Evolutionary conservation across 2,797 vertebrate genomes (phyloP).

Genomic region (Pogoniulus pusillus): DNA sequence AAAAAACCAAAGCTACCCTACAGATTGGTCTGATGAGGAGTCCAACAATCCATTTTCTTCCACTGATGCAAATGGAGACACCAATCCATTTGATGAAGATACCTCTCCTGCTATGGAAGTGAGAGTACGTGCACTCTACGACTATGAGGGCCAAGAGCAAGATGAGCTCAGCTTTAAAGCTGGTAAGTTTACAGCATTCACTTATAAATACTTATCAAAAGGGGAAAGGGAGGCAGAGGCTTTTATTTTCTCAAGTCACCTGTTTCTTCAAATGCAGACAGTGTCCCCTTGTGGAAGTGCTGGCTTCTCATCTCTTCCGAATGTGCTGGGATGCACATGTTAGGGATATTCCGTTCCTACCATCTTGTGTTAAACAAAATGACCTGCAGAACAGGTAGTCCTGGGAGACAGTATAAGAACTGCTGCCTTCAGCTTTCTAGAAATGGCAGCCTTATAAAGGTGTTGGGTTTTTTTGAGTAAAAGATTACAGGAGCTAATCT

Average conservation of each 20-base stretch:
- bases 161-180: conserved; percentile 97
- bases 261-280: neutral
- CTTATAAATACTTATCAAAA: neutral
- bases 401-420: neutral
- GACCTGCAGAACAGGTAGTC: neutral
- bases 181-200: conserved; percentile 75
- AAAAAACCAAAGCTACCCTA: conserved; percentile 82
- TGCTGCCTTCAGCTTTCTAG: neutral
- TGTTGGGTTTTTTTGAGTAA: neutral
- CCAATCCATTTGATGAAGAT: conserved; percentile 95
- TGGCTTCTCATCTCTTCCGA: neutral
- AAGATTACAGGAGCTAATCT: neutral
- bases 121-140: conserved; percentile 90
- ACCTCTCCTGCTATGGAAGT: conserved; percentile 81
- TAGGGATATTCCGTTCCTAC: neutral
- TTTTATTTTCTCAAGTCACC: neutral
- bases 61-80: conserved; percentile 85
- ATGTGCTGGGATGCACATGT: neutral
- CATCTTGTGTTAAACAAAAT: neutral
- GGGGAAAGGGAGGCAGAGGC: neutral
- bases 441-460: neutral
- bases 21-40: conserved; percentile 94
- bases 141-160: conserved; percentile 97
- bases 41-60: conserved; percentile 88
- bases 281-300: neutral